A percentile compares a stretch with the other conserved stretches of the same genome.
These are phyloP conservation scores for Megalops cyprinoides DNA, from an alignment of 2,797 vertebrate species.

Conservation along the genomic window DNA sequence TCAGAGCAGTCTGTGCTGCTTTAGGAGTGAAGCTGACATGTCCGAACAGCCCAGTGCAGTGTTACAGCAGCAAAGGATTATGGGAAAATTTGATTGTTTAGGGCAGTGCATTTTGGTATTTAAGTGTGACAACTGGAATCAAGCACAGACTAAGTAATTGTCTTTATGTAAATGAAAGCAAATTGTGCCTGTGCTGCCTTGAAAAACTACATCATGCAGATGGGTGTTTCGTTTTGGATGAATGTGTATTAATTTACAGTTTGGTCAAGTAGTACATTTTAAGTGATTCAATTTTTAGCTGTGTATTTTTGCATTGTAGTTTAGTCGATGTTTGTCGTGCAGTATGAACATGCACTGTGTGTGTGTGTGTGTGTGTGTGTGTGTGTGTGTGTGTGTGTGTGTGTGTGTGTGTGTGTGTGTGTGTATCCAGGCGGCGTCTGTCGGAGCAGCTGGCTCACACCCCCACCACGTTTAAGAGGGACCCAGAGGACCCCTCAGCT, in stretches of 20 bases:
- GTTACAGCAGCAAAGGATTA: neutral
- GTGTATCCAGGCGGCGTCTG: conserved; percentile 79
- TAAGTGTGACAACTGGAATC: neutral
- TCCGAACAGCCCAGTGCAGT: neutral
- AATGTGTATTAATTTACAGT: too few relatives aligned
- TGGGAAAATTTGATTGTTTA: too few relatives aligned
- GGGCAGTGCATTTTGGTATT: neutral
- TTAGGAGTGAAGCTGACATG: neutral
- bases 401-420: neutral
- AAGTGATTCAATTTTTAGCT: neutral
- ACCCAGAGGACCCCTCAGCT: conserved; percentile 93
- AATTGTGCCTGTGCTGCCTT: too few relatives aligned
- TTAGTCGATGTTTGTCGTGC: too few relatives aligned
- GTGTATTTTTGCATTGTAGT: too few relatives aligned
- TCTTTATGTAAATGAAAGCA: too few relatives aligned
- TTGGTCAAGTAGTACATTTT: too few relatives aligned
- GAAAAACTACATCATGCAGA: too few relatives aligned
- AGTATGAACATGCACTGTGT: too few relatives aligned
- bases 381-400: neutral
- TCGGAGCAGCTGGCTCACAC: conserved; percentile 93
- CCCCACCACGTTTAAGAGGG: conserved; percentile 89
- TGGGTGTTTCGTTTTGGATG: neutral
- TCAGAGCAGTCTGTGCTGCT: neutral
- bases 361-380: neutral
- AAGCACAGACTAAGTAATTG: too few relatives aligned